A percentile compares a stretch with the other conserved stretches of the same genome.
phyloP scores from a whole-genome alignment of 1,140 invertebrate species.

The Drosophila ohnishii region DNA sequence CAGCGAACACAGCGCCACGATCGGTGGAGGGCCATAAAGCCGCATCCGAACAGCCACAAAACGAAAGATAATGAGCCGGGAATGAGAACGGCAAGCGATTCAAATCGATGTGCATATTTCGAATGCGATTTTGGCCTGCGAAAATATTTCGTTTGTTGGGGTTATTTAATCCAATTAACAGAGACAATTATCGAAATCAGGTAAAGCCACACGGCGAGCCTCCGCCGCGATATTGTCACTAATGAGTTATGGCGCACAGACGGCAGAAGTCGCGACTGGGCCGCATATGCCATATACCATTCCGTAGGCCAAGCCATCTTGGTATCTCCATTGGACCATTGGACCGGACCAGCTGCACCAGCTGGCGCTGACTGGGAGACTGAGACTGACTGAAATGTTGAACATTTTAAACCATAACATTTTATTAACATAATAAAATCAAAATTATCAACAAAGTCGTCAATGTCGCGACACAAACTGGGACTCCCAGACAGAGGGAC shows the following conservation, averaged over 20 bases:
- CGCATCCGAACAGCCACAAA: slow-evolving; percentile 36
- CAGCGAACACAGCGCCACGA: slow-evolving; percentile 78
- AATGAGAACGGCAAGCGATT: slow-evolving; percentile 55
- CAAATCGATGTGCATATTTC: slow-evolving; percentile 78
- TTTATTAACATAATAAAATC: slow-evolving; percentile 83
- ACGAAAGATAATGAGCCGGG: slow-evolving; percentile 60
- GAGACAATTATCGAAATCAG: slow-evolving; percentile 80
- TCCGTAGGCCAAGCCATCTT: neutral
- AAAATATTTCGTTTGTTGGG: slow-evolving; percentile 63
- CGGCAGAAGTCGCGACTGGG: slow-evolving; percentile 52
- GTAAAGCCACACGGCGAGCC: slow-evolving; percentile 68
- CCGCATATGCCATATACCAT: slow-evolving; percentile 11
- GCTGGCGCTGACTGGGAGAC: slow-evolving; percentile 19
- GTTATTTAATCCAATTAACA: slow-evolving; percentile 82
- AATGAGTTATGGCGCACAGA: slow-evolving; percentile 82
- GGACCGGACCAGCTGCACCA: slow-evolving; percentile 48
- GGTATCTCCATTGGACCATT: slow-evolving; percentile 22
- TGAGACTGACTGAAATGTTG: slow-evolving; percentile 62
- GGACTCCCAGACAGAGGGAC: slow-evolving; percentile 31
- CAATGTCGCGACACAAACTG: slow-evolving; percentile 73
- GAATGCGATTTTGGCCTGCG: slow-evolving; percentile 58
- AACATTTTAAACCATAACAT: slow-evolving; percentile 83
- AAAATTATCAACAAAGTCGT: slow-evolving; percentile 83
- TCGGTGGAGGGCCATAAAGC: slow-evolving; percentile 50
- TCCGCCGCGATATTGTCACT: slow-evolving; percentile 73